Conservation (phyloP, 2,797 vertebrate genomes). For the Lacerta viridis region DNA sequence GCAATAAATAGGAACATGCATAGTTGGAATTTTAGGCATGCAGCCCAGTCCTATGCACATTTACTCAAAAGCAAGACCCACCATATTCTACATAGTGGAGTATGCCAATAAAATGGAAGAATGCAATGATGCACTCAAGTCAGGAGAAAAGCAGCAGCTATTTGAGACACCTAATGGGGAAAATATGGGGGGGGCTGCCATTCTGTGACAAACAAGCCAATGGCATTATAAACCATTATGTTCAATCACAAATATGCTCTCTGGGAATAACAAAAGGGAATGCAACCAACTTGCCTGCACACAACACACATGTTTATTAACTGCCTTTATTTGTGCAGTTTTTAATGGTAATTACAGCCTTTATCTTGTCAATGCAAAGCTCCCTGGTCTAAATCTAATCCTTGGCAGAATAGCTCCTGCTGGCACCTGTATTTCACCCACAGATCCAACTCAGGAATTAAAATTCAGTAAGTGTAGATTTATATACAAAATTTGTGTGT, state of each 20-base stretch:
- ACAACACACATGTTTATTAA: conserved; percentile 27
- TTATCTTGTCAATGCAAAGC: conserved; percentile 32
- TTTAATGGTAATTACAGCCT: conserved; percentile 21
- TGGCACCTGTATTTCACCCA: not conserved
- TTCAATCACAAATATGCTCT: conserved; percentile 27
- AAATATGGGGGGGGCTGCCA: not conserved
- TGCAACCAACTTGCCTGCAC: not conserved
- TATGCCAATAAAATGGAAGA: not conserved
- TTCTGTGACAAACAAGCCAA: conserved; percentile 4
- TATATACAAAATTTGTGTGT: not conserved
- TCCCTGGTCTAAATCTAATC: conserved; percentile 16
- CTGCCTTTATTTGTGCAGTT: conserved; percentile 9
- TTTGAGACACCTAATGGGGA: not conserved
- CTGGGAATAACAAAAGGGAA: not conserved
- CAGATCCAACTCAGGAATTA: conserved; percentile 9
- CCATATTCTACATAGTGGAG: not conserved
- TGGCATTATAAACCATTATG: not conserved
- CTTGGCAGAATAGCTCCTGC: conserved; percentile 30
- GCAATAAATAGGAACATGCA: too few species aligned
- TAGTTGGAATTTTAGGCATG: too few species aligned
- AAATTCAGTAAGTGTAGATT: not conserved
- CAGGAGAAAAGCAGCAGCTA: not conserved
- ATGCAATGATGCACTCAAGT: not conserved
- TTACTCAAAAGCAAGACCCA: too few species aligned
- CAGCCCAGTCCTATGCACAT: too few species aligned